These are phyloP conservation scores for Oceanites oceanicus DNA, from an alignment of 2,113 vertebrate genomes.

Conservation along the genomic window DNA sequence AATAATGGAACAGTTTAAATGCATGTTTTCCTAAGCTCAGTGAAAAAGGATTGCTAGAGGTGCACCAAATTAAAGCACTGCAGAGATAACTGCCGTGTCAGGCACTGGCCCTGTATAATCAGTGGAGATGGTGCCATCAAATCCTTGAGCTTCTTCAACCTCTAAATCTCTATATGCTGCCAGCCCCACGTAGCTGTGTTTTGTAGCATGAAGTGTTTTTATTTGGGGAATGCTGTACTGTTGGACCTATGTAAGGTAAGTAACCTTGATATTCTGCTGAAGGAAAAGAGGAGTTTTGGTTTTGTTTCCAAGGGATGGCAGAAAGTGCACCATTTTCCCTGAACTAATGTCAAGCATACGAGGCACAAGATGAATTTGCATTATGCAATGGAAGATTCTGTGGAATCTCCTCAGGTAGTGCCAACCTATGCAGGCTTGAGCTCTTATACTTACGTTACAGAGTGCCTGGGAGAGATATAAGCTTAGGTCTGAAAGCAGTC, in stretches of 20 bases:
- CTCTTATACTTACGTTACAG: neutral
- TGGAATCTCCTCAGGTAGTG: neutral
- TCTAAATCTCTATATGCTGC: neutral
- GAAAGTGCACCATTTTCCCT: neutral
- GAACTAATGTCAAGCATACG: neutral
- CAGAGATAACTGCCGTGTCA: neutral
- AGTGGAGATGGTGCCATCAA: neutral
- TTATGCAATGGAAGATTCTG: neutral
- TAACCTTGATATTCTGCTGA: neutral
- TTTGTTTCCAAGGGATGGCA: neutral
- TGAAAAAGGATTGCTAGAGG: neutral
- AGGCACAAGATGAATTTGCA: neutral
- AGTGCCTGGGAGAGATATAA: neutral
- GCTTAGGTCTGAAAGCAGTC: neutral
- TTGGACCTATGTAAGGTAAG: neutral
- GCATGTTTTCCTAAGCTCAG: neutral
- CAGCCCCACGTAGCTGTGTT: neutral
- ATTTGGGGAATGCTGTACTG: neutral
- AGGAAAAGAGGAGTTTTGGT: neutral
- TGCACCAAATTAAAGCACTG: neutral
- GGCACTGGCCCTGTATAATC: neutral
- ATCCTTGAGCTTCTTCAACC: neutral
- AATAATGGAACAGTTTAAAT: neutral
- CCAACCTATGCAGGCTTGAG: neutral
- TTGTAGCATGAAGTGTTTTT: neutral